Percentiles rank a stretch among this genome's conserved stretches.
These are phyloP conservation scores for Sesia bembeciformis DNA, from an alignment of 2,888 invertebrate species.

Conservation along the genomic window DNA sequence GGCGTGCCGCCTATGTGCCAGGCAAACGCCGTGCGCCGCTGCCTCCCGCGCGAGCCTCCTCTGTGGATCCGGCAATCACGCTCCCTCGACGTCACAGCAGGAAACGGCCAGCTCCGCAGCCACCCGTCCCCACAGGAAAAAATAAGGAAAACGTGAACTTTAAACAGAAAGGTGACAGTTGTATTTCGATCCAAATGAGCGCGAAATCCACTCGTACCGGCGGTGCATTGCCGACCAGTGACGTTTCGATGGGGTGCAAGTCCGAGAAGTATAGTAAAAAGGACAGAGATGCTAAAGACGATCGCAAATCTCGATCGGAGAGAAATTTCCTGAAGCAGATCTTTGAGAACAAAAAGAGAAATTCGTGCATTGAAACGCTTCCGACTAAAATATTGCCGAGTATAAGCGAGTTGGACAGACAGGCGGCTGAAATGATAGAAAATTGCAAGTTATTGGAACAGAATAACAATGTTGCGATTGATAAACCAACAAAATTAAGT, in stretches of 20 bases:
- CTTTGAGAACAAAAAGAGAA: constrained; percentile 58
- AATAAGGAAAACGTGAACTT: constrained; percentile 19
- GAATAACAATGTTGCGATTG: constrained; percentile 17
- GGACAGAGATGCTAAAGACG: constrained; percentile 28
- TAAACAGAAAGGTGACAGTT: background rate
- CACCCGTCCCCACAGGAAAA: constrained; percentile 35
- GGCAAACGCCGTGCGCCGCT: constrained; percentile 84
- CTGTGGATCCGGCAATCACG: constrained; percentile 46
- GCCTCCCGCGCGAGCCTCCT: constrained; percentile 69
- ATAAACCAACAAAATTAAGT: background rate
- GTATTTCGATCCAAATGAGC: constrained; percentile 22
- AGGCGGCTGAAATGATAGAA: constrained; percentile 83
- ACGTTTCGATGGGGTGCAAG: constrained; percentile 22
- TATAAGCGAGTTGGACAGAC: constrained; percentile 86
- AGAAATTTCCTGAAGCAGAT: constrained; percentile 70
- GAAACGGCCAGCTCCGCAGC: constrained; percentile 74
- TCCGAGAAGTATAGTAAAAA: constrained; percentile 41
- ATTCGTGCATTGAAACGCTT: constrained; percentile 44
- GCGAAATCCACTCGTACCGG: constrained; percentile 12
- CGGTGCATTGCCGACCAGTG: constrained; percentile 12
- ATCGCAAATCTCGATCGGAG: constrained; percentile 52
- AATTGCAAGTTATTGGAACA: constrained; percentile 43
- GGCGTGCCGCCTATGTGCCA: constrained; percentile 80
- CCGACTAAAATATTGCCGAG: constrained; percentile 79
- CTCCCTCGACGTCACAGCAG: constrained; percentile 37